phyloP scores from a whole-genome alignment of 2,888 invertebrate species.

The Drosophila neoperkinsi region DNA sequence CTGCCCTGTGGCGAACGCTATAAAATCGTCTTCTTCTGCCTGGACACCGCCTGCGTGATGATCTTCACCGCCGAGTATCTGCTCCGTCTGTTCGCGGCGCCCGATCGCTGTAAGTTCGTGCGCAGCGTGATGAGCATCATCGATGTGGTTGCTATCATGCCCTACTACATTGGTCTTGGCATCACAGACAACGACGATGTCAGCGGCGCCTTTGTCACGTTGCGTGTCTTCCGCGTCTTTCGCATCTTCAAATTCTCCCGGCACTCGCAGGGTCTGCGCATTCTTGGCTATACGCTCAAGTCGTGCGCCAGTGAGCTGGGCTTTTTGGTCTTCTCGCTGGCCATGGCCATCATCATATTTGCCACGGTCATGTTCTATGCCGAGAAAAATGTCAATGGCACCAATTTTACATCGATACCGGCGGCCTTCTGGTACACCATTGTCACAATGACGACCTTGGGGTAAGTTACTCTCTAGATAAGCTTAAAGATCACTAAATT shows the following conservation, averaged over 20 bases:
- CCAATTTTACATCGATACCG: conserved; percentile 99
- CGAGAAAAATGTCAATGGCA: conserved; percentile 98
- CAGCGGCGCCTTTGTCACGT: conserved; percentile 99
- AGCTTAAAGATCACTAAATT: background rate
- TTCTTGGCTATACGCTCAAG: conserved; percentile 99
- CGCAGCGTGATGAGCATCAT: conserved; percentile 99
- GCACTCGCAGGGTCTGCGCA: conserved; percentile 99
- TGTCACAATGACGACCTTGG: conserved; percentile 99
- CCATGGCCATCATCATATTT: conserved; percentile 99
- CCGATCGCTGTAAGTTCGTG: conserved; percentile 98
- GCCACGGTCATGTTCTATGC: conserved; percentile 99
- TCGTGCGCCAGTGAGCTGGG: conserved; percentile 99
- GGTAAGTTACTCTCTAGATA: conserved; percentile 89
- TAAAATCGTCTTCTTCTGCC: conserved; percentile 99
- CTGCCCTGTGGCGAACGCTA: conserved; percentile 98
- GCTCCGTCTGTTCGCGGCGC: conserved; percentile 98
- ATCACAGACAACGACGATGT: conserved; percentile 99
- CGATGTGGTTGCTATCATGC: conserved; percentile 99
- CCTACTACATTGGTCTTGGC: conserved; percentile 99
- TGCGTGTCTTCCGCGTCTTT: conserved; percentile 99
- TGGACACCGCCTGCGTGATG: conserved; percentile 99
- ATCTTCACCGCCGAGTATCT: conserved; percentile 99
- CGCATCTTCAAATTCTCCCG: conserved; percentile 99
- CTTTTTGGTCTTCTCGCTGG: conserved; percentile 99
- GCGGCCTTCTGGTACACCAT: conserved; percentile 99